Conservation (phyloP, 2,888 invertebrate species). For the Magallana nippona region DNA sequence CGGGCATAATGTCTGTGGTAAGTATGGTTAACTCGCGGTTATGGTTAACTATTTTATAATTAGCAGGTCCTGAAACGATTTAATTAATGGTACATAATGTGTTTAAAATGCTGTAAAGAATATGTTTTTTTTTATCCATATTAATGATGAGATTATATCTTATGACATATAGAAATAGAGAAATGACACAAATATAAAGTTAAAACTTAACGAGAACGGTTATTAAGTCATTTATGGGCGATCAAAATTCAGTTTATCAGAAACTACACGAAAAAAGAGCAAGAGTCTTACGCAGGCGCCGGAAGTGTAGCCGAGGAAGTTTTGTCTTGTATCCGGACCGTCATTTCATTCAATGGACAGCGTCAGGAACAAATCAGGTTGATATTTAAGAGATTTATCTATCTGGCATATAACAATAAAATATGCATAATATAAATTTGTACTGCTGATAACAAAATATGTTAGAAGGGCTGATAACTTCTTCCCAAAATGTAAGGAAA, state of each 20-base stretch:
- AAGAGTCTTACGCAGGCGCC: constrained; percentile 83
- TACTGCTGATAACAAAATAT: too few species aligned
- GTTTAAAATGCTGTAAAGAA: too few species aligned
- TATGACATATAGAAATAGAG: too few species aligned
- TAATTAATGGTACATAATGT: too few species aligned
- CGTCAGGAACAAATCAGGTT: constrained; percentile 70
- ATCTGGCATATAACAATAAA: neutral
- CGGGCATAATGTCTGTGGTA: constrained; percentile 70
- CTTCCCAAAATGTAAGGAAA: neutral
- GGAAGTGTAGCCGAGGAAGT: constrained; percentile 77
- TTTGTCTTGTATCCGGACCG: constrained; percentile 76
- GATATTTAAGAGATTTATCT: neutral
- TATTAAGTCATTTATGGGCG: neutral
- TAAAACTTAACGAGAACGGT: neutral
- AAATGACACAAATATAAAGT: too few species aligned
- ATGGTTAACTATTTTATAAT: too few species aligned
- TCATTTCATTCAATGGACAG: constrained; percentile 77
- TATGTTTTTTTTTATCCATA: too few species aligned
- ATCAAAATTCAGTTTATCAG: constrained; percentile 70
- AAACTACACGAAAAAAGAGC: constrained; percentile 72
- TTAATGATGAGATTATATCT: too few species aligned
- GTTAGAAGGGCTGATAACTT: too few species aligned
- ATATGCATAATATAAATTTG: too few species aligned
- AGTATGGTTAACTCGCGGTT: too few species aligned
- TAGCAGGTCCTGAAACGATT: too few species aligned